phyloP scores from a whole-genome alignment of 2,797 vertebrate species.

The Ataeniobius toweri region DNA sequence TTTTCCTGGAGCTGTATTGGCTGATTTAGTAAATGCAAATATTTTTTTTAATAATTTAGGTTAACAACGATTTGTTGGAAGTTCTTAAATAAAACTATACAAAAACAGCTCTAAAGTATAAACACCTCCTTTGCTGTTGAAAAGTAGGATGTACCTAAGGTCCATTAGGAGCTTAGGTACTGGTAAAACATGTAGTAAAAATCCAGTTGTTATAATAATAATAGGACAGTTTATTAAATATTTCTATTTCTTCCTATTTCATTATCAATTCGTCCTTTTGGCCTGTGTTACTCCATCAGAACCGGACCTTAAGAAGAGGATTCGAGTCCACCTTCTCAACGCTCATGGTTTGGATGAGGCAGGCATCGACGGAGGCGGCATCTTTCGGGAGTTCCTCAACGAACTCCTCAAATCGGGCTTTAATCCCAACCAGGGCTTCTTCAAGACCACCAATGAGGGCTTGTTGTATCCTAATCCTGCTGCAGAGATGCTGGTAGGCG shows the following conservation, averaged over 20 bases:
- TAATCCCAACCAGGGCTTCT: slow-evolving; percentile 98
- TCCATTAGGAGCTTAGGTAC: neutral
- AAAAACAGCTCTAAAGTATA: neutral
- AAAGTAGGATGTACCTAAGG: neutral
- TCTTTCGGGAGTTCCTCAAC: slow-evolving; percentile 97
- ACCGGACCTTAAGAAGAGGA: slow-evolving; percentile 93
- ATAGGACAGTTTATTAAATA: neutral
- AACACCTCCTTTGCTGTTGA: slow-evolving; percentile 11
- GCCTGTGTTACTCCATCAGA: slow-evolving; percentile 73
- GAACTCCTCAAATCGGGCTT: slow-evolving; percentile 97
- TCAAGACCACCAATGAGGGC: slow-evolving; percentile 97
- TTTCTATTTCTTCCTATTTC: neutral
- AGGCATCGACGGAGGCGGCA: slow-evolving; percentile 96
- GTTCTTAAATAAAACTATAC: neutral
- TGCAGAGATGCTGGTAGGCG: slow-evolving; percentile 93
- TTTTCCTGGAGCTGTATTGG: neutral
- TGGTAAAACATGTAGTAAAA: no score
- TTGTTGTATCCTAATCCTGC: slow-evolving; percentile 94
- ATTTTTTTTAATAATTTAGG: no score
- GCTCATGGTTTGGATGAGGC: slow-evolving; percentile 97
- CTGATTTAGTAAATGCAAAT: no score
- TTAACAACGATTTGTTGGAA: no score
- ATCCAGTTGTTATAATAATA: slow-evolving; percentile 12
- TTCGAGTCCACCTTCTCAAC: slow-evolving; percentile 95
- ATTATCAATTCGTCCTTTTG: slow-evolving; percentile 25